Evolutionary conservation across 1,140 invertebrate genomes (phyloP), one percentile per base, ranked within the genome.

Genomic region (Cyclina sinensis): DNA sequence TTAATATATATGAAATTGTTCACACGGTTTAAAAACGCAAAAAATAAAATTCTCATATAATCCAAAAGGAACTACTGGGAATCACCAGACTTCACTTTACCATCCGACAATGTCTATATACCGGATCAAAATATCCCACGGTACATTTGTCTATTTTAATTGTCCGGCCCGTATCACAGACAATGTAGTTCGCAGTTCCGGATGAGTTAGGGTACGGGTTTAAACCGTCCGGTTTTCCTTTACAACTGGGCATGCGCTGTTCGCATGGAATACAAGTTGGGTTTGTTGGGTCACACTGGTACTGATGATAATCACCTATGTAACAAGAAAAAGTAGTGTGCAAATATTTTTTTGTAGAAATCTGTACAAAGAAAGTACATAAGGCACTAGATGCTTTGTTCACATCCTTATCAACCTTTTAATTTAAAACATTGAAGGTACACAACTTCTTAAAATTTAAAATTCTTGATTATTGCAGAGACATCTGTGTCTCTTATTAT

Each of bases 191-290:
- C 12, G 43, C 46, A 27, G 86, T 62, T 27, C 68, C n/a, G 14
- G 35, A 7, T 21, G 32, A 27, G 32, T 78, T 62, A 4, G 86
- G 86, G 35, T 82, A 82, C 1, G 51, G 9, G 32, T 88, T 88
- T 18, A 76, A 35, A 0, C 86, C 86, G 35, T 88, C 79, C n/a
- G 79, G 86, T 27, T 57, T 32, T 12, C 86, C 86, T 24, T 74
- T 32, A 39, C 86, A 88, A 37, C 57, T 81, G 1, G 86, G 86
- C 37, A 70, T 51, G 11, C 81, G 59, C 37, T 83, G 81, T n/a
- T 83, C 35, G 32, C 81, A 83, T 18, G 81, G 81, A 68, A 83
- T 65, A 46, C 65, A 83, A 27, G 11, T 83, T 39, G 37, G 3
- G 46, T 83, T 39, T 16, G 11, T 0, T 5, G 59, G 7, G 18